Conservation (phyloP, 1,140 invertebrate genomes). For the Anadara kagoshimensis region DNA sequence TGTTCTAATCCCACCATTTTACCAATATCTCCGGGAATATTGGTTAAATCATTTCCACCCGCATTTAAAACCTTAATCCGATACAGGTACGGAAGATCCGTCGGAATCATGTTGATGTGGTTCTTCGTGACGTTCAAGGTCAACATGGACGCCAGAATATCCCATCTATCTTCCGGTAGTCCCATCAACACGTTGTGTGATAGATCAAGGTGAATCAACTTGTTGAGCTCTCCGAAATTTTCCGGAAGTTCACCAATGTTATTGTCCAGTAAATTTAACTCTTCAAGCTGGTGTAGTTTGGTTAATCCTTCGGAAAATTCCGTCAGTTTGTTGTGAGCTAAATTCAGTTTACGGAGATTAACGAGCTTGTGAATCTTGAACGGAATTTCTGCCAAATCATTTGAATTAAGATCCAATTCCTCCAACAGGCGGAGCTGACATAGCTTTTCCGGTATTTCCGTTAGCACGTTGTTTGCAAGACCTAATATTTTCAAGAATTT, state of each 20-base stretch:
- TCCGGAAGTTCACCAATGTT: conserved; percentile 59
- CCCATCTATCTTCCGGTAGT: conserved; percentile 59
- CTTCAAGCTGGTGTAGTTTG: conserved; percentile 55
- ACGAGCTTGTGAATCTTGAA: conserved; percentile 52
- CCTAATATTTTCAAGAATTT: conserved; percentile 54
- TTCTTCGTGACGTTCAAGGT: conserved; percentile 61
- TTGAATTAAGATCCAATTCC: conserved; percentile 59
- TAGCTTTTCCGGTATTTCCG: conserved; percentile 56
- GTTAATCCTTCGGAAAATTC: conserved; percentile 57
- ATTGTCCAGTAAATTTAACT: conserved; percentile 64
- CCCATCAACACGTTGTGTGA: conserved; percentile 63
- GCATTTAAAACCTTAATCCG: conserved; percentile 56
- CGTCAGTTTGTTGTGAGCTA: conserved; percentile 61
- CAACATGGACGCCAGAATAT: conserved; percentile 58
- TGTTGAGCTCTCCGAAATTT: conserved; percentile 60
- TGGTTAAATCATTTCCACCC: conserved; percentile 57
- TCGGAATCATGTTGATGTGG: conserved; percentile 59
- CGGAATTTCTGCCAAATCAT: conserved; percentile 55
- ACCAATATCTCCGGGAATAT: conserved; percentile 58
- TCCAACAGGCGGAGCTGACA: conserved; percentile 55
- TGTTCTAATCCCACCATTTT: conserved; percentile 60
- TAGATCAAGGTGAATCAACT: conserved; percentile 54
- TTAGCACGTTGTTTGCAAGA: conserved; percentile 59
- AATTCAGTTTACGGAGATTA: conserved; percentile 53
- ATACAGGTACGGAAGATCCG: conserved; percentile 66